Evolutionary conservation across 2,888 invertebrate genomes (phyloP), one percentile per base, ranked within the genome.

Genomic region (Drosophila prolongata): DNA sequence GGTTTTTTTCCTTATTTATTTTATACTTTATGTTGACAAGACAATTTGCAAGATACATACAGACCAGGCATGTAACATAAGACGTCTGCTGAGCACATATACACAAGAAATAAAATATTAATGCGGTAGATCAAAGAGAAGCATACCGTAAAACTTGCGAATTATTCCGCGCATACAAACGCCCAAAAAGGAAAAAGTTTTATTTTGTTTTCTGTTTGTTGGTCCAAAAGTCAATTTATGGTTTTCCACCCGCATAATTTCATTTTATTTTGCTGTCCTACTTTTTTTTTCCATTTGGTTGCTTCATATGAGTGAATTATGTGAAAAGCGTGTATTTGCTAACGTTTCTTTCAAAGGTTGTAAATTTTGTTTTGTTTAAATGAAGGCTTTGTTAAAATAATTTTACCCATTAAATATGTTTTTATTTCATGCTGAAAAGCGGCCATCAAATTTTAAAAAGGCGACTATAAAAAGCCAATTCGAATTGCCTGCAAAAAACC

Each of bases 141-240:
- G 57, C 64, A 43, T 57, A 53, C 56, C 62, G 59, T 71, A 65
- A 73, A 73, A 77, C 77, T 70, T 58, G 54, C 50, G 43, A 67
- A 57, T 47, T 65, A 49, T 67, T 65, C 49, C 52, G 40, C 46
- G 46, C 69, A 59, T 50, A 58, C 43, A 47, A 19, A 16, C 50
- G 16, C 27, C 38, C 38, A 55, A 49, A 27, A 54, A 66, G 43
- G 49, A 57, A 65, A 70, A 84, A 84, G 60, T 71, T 78, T 75
- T 73, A 24, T 30, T 66, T 68, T 49, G 57, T 70, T 74, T 50
- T 65, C 62, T 59, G 55, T 74, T 71, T 65, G 62, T 54, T 64
- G 49, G 44, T 46, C 60, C 57, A 67, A 75, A 83, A 87, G 77
- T 80, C 71, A 87, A 80, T 84, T 84, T 87, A 80, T 80, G 87